Evolutionary conservation across 53 echinoderm and acorn worm genomes (phyloP).

Genomic region (Mesocentrotus franciscanus): DNA sequence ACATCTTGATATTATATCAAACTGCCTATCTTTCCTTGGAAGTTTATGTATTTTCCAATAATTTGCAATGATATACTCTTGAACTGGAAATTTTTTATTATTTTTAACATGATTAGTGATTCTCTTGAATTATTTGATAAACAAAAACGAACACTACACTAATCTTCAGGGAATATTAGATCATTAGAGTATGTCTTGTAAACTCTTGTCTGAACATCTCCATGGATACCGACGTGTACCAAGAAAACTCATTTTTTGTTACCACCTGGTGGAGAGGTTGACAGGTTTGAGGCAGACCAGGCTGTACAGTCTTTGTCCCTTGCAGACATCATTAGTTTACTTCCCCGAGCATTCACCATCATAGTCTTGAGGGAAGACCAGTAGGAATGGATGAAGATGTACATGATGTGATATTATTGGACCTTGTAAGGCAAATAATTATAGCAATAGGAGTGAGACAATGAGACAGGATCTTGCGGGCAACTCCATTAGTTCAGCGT

Average conservation of each 20-base stretch:
- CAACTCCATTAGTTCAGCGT: conserved; percentile 47
- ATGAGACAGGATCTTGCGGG: background rate
- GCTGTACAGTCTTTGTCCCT: background rate
- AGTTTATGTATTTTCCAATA: background rate
- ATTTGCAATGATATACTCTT: background rate
- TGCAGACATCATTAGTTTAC: conserved; percentile 40
- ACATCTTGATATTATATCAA: background rate
- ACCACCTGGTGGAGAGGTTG: background rate
- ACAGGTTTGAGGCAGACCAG: background rate
- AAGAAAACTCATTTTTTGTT: background rate
- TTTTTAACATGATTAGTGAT: too few species aligned
- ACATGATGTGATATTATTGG: conserved; percentile 16
- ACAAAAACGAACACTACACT: background rate
- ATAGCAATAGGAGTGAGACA: conserved; percentile 14
- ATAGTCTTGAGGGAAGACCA: background rate
- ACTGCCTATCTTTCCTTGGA: background rate
- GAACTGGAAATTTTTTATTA: background rate
- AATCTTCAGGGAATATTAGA: background rate
- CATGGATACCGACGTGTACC: background rate
- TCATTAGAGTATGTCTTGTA: background rate
- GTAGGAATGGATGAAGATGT: background rate
- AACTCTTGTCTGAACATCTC: background rate
- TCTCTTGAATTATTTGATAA: too few species aligned
- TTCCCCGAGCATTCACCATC: background rate
- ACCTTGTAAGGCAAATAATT: background rate